A percentile compares a stretch with the other conserved stretches of the same genome.
Conservation (phyloP, 2,888 invertebrate genomes). For the Argyresthia goedartella region DNA sequence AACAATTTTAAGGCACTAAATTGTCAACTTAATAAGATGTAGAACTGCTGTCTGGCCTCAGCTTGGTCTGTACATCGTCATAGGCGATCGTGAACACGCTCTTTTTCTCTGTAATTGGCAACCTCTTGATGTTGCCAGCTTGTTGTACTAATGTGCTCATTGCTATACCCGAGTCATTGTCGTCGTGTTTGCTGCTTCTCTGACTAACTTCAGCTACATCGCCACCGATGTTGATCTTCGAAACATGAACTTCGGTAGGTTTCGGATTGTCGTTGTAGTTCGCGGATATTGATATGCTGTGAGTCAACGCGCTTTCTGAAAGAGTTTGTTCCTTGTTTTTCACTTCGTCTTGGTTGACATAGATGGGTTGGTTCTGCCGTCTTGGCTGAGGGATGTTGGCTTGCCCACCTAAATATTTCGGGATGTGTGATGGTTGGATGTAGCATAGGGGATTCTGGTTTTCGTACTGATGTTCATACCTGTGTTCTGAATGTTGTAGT, state of each 20-base stretch:
- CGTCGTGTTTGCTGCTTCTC: slow-evolving; percentile 61
- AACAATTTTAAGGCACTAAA: slow-evolving; percentile 5
- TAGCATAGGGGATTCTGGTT: slow-evolving; percentile 64
- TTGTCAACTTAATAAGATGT: slow-evolving; percentile 66
- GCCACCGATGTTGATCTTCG: slow-evolving; percentile 63
- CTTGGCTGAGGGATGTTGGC: slow-evolving; percentile 52
- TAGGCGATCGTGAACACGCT: slow-evolving; percentile 95
- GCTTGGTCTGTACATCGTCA: slow-evolving; percentile 88
- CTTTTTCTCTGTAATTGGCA: slow-evolving; percentile 87
- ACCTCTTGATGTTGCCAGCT: slow-evolving; percentile 70
- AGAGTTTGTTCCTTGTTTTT: slow-evolving; percentile 41
- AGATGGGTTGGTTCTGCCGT: slow-evolving; percentile 50
- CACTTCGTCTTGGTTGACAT: slow-evolving; percentile 59
- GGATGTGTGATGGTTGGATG: slow-evolving; percentile 72
- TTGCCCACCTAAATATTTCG: slow-evolving; percentile 72
- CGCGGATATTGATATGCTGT: slow-evolving; percentile 59
- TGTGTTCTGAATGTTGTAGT: slow-evolving; percentile 83
- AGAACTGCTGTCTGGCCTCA: slow-evolving; percentile 84
- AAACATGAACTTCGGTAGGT: slow-evolving; percentile 67
- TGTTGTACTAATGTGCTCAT: slow-evolving; percentile 73
- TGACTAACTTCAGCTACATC: slow-evolving; percentile 25
- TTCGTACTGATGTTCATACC: slow-evolving; percentile 77
- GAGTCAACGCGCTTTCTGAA: slow-evolving; percentile 53
- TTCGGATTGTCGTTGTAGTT: slow-evolving; percentile 46
- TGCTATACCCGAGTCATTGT: slow-evolving; percentile 85